Evolutionary conservation across 2,113 vertebrate genomes (phyloP), one percentile per base, ranked within the genome.

Genomic region (Epinephelus lanceolatus): DNA sequence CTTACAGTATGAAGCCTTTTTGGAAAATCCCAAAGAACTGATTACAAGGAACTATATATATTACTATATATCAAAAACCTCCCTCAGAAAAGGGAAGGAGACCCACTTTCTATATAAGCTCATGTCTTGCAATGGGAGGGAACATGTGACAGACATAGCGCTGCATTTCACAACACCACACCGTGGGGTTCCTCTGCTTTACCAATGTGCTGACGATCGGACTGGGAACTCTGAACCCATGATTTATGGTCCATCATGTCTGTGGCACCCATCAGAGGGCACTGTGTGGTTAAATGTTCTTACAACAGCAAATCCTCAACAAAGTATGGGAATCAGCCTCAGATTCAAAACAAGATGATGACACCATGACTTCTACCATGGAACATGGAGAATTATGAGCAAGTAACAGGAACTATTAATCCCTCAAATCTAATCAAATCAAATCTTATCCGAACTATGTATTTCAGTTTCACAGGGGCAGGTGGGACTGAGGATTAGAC

Each of bases 101-200:
- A 57, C 6, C 10, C 51, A 77, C 15, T 55, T 49, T 74, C 33
- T 57, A 57, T 23, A 86, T 53, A 75, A n/a, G 17, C 62, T 73
- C 30, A 52, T 76, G 66, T 55, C 78, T 80, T 81, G 53, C 53
- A 84, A 37, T 52, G 25, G 55, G 18, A 49, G 71, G 25, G 33
- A 65, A 18, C 94, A 95, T 94, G 93, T 95, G 95, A 96, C 87
- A 71, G 67, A 88, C 68, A 52, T 6, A 63, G 42, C 18, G 59
- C 71, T 51, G 13, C 15, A 45, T 95, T 94, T 92, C 92, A 86
- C 91, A 95, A 96, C 67, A 68, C 15, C 25, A 6, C 71, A 81
- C 7, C n/a, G 52, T 76, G 51, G 73, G 52, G 76, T 83, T 89
- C 80, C 81, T 78, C 68, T 77, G 69, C 80, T 60, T 79, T 27